These are phyloP conservation scores for Dicranocentrus wangi DNA, from an alignment of 2,888 invertebrate genomes.

Conservation along the genomic window DNA sequence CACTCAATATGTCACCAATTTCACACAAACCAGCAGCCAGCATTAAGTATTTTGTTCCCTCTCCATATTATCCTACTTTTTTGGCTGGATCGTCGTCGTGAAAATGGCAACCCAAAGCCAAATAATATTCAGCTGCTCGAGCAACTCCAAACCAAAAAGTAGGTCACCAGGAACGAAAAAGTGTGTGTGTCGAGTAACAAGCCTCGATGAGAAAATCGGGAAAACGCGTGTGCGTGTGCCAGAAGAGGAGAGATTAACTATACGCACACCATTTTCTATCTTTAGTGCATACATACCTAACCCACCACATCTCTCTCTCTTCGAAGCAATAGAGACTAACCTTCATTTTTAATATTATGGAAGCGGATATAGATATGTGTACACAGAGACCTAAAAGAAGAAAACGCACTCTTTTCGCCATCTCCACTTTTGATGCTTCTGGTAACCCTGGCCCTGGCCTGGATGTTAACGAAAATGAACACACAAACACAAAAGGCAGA, in stretches of 20 bases:
- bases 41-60: no score
- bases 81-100: no score
- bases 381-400: background rate
- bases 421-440: background rate
- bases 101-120: no score
- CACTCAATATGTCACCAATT: no score
- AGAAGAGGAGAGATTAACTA: background rate
- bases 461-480: slow-evolving; percentile 13
- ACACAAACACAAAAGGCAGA: background rate
- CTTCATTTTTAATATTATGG: slow-evolving; percentile 15
- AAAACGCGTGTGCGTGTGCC: slow-evolving; percentile 24
- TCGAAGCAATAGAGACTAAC: background rate
- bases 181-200: slow-evolving; percentile 26
- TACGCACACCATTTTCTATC: slow-evolving; percentile 8
- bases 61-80: no score
- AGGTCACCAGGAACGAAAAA: slow-evolving; percentile 56
- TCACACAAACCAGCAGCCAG: no score
- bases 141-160: slow-evolving; percentile 21
- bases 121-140: no score
- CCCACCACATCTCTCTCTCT: background rate
- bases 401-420: slow-evolving; percentile 5
- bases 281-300: background rate
- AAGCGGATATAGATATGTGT: background rate
- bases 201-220: background rate
- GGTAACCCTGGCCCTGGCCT: slow-evolving; percentile 61